Evolutionary conservation across 1,140 invertebrate species (phyloP).

Genomic region (Elymnias hypermnestra): DNA sequence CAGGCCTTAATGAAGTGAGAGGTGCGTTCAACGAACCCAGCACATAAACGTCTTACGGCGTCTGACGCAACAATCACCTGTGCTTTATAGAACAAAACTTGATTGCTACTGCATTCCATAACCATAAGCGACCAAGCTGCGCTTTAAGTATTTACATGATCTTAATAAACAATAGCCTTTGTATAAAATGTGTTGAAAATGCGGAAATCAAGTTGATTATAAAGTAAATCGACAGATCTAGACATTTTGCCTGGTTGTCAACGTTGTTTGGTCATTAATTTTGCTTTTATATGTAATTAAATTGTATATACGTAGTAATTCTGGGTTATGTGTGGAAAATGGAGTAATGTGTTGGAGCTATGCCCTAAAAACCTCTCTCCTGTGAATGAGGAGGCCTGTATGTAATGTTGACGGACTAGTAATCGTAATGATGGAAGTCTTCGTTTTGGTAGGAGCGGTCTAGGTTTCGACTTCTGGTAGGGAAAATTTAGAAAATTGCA

Average conservation of each 20-base stretch:
- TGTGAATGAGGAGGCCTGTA: too few relatives aligned
- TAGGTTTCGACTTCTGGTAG: too few relatives aligned
- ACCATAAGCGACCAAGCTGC: slow-evolving; percentile 31
- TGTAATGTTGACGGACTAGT: too few relatives aligned
- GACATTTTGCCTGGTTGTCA: slow-evolving; percentile 17
- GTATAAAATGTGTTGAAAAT: slow-evolving; percentile 20
- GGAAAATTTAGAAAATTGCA: too few relatives aligned
- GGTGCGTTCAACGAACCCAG: slow-evolving; percentile 29
- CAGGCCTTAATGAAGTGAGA: slow-evolving; percentile 42
- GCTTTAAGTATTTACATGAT: slow-evolving; percentile 16
- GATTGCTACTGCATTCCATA: slow-evolving; percentile 49
- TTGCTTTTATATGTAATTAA: not conserved
- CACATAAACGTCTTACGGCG: slow-evolving; percentile 31
- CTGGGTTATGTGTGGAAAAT: too few relatives aligned
- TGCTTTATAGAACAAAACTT: slow-evolving; percentile 51
- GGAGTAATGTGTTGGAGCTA: too few relatives aligned
- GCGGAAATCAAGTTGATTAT: slow-evolving; percentile 18
- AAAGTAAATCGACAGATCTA: slow-evolving; percentile 15
- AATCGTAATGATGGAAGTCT: too few relatives aligned
- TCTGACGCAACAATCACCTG: slow-evolving; percentile 54
- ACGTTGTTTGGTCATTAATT: not conserved
- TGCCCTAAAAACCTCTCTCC: too few relatives aligned
- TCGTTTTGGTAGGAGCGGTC: too few relatives aligned
- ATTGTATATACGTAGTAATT: not conserved
- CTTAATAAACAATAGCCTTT: slow-evolving; percentile 27